A percentile compares a stretch with the other conserved stretches of the same genome.
Conservation (phyloP, 2,797 vertebrate genomes). For the Manis crassicaudata region DNA sequence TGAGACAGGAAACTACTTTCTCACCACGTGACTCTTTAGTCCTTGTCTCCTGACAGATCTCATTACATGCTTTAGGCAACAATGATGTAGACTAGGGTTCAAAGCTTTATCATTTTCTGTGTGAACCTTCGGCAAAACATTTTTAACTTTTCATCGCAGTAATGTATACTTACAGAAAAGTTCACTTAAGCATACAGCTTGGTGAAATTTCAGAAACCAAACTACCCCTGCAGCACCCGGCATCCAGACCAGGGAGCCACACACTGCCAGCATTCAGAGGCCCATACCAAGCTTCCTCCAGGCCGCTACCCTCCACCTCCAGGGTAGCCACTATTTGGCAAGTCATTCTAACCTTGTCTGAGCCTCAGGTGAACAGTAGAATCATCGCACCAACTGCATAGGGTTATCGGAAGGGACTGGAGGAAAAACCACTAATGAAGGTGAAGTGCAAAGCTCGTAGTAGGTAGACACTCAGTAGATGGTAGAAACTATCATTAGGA, state of each 20-base stretch:
- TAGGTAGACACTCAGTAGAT: fast-evolving
- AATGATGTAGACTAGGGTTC: background rate
- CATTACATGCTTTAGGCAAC: background rate
- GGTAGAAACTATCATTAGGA: background rate
- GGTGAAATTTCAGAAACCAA: background rate
- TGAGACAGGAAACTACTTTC: background rate
- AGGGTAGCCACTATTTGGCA: background rate
- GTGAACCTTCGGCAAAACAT: background rate
- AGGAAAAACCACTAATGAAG: background rate
- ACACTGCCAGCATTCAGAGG: fast-evolving
- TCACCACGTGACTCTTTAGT: background rate
- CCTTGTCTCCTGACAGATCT: background rate
- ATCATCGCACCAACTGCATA: fast-evolving
- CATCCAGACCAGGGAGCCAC: background rate
- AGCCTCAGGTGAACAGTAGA: background rate
- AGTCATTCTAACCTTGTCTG: background rate
- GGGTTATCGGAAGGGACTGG: background rate
- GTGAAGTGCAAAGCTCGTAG: background rate
- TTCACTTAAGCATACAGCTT: fast-evolving
- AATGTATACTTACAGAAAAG: background rate
- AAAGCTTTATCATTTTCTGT: background rate
- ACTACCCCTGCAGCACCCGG: background rate
- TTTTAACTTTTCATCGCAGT: background rate
- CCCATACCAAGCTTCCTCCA: background rate
- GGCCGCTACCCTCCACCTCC: background rate